A percentile compares a stretch with the other conserved stretches of the same genome.
Evolutionary conservation across 2,113 vertebrate genomes (phyloP).

Genomic region (Piprites chloris): DNA sequence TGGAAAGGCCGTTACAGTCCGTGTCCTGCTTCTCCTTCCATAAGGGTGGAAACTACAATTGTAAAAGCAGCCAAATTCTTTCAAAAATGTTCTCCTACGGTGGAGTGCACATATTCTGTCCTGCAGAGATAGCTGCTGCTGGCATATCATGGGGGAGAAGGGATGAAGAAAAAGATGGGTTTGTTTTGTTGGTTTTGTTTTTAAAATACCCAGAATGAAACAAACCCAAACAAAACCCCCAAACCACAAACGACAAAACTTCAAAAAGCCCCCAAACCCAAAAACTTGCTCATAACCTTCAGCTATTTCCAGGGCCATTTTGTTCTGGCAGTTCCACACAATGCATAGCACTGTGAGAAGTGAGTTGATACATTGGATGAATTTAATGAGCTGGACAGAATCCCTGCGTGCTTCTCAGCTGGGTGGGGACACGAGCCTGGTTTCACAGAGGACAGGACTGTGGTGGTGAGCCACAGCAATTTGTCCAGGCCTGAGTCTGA

Average conservation of each 20-base stretch:
- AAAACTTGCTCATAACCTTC: neutral
- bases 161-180: neutral
- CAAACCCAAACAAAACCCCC: neutral
- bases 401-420: neutral
- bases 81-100: neutral
- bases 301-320: neutral
- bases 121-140: neutral
- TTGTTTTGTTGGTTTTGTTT: neutral
- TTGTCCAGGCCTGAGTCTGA: neutral
- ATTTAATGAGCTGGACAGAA: neutral
- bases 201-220: neutral
- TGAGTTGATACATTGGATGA: neutral
- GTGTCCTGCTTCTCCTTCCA: neutral
- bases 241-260: neutral
- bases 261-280: neutral
- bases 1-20: neutral
- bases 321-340: neutral
- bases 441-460: neutral
- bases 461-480: neutral
- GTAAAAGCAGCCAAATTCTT: neutral
- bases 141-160: fast-evolving
- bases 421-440: neutral
- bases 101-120: neutral
- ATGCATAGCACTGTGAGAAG: neutral
- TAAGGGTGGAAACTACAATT: neutral